A percentile compares a stretch with the other conserved stretches of the same genome.
Evolutionary conservation across 2,113 vertebrate genomes (phyloP).

Genomic region (Protomyctophum bolini): DNA sequence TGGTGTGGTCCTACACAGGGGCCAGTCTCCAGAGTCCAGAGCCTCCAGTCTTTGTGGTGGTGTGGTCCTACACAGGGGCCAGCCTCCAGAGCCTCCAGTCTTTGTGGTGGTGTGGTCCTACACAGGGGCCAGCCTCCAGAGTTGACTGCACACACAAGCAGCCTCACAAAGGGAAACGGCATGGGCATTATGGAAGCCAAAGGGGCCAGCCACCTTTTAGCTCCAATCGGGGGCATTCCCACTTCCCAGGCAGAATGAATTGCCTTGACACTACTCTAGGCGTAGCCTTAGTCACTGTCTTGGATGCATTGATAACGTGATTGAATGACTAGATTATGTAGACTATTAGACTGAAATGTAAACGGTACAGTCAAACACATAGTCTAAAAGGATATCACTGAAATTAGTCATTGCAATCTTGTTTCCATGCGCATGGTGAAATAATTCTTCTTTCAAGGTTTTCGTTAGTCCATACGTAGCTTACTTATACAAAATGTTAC

Average conservation of each 20-base stretch:
- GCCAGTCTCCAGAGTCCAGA: conserved; percentile 58
- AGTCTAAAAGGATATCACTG: no score
- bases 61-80: conserved; percentile 56
- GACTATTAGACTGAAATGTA: no score
- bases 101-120: conserved; percentile 59
- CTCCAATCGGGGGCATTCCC: background rate
- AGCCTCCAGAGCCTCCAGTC: conserved; percentile 51
- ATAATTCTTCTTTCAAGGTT: no score
- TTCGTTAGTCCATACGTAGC: no score
- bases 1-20: conserved; percentile 51
- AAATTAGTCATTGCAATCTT: no score
- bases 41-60: conserved; percentile 59
- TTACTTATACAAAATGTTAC: no score
- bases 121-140: conserved; percentile 58
- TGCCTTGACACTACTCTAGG: background rate
- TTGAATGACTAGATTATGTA: no score
- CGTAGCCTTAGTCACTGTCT: no score
- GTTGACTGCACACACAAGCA: conserved; percentile 63
- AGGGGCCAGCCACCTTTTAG: conserved; percentile 64
- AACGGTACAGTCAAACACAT: no score
- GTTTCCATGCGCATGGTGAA: no score
- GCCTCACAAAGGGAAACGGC: conserved; percentile 61
- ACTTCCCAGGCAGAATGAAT: background rate
- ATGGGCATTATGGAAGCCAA: conserved; percentile 57
- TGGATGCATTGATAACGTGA: no score